Base-by-base conservation (phyloP, 2,888 invertebrate species). In the Lasioglossum zephyrum region DNA sequence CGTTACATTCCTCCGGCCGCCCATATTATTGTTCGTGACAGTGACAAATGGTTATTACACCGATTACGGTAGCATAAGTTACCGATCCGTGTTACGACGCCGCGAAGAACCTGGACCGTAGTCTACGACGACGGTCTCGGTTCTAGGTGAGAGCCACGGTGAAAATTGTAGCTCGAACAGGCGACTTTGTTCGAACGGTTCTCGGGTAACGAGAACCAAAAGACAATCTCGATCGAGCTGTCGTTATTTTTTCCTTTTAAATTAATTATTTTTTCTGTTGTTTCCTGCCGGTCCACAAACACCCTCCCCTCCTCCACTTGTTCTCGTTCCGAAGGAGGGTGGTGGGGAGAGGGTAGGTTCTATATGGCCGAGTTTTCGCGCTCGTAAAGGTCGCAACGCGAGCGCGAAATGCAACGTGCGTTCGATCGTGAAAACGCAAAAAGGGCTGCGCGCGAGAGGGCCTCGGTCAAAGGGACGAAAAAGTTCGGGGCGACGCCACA, bases 361-460 rank as follows among this genome's bases (percentile, higher is more conserved):
- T 9, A 1, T 53, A 3, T 53, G 22, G 3, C 53, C 1, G 53
- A 53, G 53, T 53, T 53, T 81, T 88, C 86, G 84, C 87, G 66
- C 73, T 84, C 87, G 88, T 86, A 86, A 89, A 90, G 84, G 89
- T 88, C 36, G 31, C 3, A 85, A 84, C 80, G 26, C 85, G 81
- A 78, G 89, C 88, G 86, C 81, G 87, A 91, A 91, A 91, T 87
- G 89, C 86, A 3, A 89, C 86, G 85, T 75, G 88, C 87, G 83
- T 78, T 60, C 87, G 82, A 74, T 63, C 70, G 79, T 73, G 36
- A 84, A 66, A 73, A 78, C 70, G 74, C 47, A 66, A 41, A 82
- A 41, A 47, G 41, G 73, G 74, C 63, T 47, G 36, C 66, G 36
- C 53, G 74, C 41, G 39, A 41, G 73, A 26, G 82, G 49, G 41